Evolutionary conservation across 2,797 vertebrate genomes (phyloP).

Genomic region (Sebastes nivosus): DNA sequence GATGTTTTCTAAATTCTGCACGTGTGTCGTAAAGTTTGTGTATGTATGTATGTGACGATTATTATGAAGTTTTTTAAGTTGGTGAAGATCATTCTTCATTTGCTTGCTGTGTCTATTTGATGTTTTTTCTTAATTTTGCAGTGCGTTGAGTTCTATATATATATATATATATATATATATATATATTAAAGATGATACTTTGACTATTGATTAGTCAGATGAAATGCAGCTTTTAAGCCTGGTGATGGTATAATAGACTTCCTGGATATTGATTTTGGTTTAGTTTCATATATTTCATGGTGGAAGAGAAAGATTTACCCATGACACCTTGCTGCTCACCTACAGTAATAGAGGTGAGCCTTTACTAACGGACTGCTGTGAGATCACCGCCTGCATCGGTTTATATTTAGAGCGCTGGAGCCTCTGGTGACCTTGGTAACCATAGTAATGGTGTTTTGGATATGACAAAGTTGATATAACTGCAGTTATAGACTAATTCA

Average conservation of each 20-base stretch:
- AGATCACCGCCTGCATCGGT: constrained; percentile 38
- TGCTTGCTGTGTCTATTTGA: neutral
- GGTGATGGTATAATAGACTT: neutral
- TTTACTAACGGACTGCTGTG: constrained; percentile 35
- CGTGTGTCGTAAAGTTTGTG: neutral
- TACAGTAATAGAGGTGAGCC: constrained; percentile 50
- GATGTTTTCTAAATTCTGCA: neutral
- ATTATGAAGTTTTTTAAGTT: neutral
- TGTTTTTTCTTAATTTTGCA: neutral
- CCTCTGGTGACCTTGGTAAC: constrained; percentile 60
- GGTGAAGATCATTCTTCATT: neutral
- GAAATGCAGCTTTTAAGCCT: neutral
- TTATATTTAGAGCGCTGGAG: constrained; percentile 57
- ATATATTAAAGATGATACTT: neutral
- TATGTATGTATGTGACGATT: too few species aligned
- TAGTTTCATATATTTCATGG: constrained; percentile 15
- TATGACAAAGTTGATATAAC: constrained; percentile 28
- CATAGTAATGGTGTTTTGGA: constrained; percentile 55
- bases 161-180: too few species aligned
- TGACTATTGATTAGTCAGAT: neutral
- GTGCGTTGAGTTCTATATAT: neutral
- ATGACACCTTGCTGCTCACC: constrained; percentile 27
- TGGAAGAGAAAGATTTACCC: constrained; percentile 17
- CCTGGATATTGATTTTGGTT: neutral
- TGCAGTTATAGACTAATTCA: neutral